These are phyloP conservation scores for Melolontha melolontha DNA, from an alignment of 2,888 invertebrate species.

Conservation along the genomic window DNA sequence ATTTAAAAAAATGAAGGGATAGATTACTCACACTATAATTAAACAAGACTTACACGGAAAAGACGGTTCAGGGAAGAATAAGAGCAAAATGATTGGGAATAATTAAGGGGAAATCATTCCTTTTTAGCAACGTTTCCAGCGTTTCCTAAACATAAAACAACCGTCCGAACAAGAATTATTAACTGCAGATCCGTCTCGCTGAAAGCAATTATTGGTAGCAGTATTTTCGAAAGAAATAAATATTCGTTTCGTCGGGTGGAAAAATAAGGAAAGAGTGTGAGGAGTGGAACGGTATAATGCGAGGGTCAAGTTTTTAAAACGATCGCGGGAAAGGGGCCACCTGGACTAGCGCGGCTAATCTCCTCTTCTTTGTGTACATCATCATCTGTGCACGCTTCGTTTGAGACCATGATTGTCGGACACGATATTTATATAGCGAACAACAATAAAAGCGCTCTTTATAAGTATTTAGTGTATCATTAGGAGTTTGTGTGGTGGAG, in stretches of 20 bases:
- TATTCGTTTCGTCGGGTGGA: slow-evolving; percentile 10
- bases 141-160: slow-evolving; percentile 3
- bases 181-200: background rate
- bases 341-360: slow-evolving; percentile 54
- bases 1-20: no score
- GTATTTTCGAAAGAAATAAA: slow-evolving; percentile 30
- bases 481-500: slow-evolving; percentile 3
- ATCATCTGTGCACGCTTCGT: slow-evolving; percentile 57
- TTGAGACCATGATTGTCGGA: slow-evolving; percentile 58
- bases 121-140: background rate
- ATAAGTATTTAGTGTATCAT: slow-evolving; percentile 36
- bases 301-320: slow-evolving; percentile 54
- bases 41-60: no score
- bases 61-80: no score
- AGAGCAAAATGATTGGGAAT: background rate
- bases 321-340: slow-evolving; percentile 55
- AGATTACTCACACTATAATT: no score
- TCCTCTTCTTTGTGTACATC: slow-evolving; percentile 54
- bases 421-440: slow-evolving; percentile 57
- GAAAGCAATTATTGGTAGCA: slow-evolving; percentile 14
- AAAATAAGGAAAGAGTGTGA: slow-evolving; percentile 26
- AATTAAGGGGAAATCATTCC: background rate
- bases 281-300: slow-evolving; percentile 31
- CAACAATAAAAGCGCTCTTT: slow-evolving; percentile 41
- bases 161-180: background rate